Evolutionary conservation across 2,888 invertebrate genomes (phyloP), one percentile per base, ranked within the genome.

Genomic region (Netelia fuscicornis): DNA sequence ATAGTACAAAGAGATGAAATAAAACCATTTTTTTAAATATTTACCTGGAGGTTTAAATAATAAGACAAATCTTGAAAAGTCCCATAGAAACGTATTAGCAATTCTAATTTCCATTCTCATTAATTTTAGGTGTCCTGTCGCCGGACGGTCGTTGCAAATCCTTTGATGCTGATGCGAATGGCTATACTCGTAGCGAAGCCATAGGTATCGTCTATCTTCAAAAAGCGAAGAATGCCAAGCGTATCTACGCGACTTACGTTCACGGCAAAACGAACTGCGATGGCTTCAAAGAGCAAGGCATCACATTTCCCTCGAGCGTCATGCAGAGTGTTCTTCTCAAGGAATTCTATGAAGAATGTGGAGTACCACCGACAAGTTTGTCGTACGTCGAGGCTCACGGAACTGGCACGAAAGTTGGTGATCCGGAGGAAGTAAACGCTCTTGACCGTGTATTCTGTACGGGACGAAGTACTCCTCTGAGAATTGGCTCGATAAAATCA

Each of bases 401-500:
- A 86, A 97, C 97, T 79, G 97, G 97, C 85, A 97, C 97, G 0
- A 95, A 94, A 86, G 97, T 97, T 2, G 98, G 99, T 20, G 99
- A 99, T 94, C 98, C 98, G 0, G 98, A 98, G 92, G 99, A 99
- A 94, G 95, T 98, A 79, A 95, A 96, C 88, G 97, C 98, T 0
- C 96, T 99, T 71, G 97, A 97, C 70, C 96, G 96, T 88, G 95
- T 97, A 48, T 96, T 98, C 92, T 97, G 97, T 90, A 95, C 95
- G 3, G 96, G 96, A 25, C 95, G 98, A n/a, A 96, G 95, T 0
- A 96, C 95, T 0, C 97, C 98, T 0, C 95, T 98, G 0, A 94
- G 96, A 74, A 97, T 99, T 82, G 99, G 99, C 1, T 98, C 98
- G 0, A 96, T 98, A 48, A 99, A 99, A 92, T 98, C 98, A 0